phyloP scores from a whole-genome alignment of 2,113 vertebrate species.

The Stictonetta naevosa region DNA sequence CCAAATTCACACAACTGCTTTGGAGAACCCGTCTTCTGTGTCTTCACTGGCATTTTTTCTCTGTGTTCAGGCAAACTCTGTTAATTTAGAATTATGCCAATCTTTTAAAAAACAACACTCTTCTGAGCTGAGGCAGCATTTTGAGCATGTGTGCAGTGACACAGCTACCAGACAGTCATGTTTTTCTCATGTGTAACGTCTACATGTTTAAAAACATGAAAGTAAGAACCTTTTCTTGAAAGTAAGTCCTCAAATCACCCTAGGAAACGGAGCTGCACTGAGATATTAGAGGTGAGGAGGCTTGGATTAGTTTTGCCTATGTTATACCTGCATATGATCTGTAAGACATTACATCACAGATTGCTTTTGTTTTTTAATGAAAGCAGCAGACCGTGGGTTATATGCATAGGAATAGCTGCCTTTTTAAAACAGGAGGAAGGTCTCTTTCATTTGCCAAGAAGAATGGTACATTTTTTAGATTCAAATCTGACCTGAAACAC shows the following conservation, averaged over 20 bases:
- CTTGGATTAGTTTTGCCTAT: neutral
- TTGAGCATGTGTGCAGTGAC: neutral
- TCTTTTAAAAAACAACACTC: neutral
- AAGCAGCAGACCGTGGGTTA: neutral
- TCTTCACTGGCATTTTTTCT: neutral
- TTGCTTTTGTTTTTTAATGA: neutral
- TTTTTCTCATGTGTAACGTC: neutral
- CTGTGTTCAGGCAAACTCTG: neutral
- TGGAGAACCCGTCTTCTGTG: neutral
- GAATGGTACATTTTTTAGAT: neutral
- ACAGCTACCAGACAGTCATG: neutral
- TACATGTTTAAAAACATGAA: neutral
- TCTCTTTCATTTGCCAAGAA: neutral
- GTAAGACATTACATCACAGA: neutral
- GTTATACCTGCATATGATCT: neutral
- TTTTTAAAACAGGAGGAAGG: neutral
- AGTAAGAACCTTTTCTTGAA: neutral
- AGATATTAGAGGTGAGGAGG: neutral
- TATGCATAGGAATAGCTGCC: neutral
- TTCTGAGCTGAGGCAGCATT: neutral
- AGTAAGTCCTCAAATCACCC: neutral
- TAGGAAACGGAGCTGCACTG: neutral
- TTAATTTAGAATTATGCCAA: neutral
- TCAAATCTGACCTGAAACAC: neutral
- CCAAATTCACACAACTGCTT: neutral